phyloP scores from a whole-genome alignment of 2,797 vertebrate genomes.

The Allobates femoralis region DNA sequence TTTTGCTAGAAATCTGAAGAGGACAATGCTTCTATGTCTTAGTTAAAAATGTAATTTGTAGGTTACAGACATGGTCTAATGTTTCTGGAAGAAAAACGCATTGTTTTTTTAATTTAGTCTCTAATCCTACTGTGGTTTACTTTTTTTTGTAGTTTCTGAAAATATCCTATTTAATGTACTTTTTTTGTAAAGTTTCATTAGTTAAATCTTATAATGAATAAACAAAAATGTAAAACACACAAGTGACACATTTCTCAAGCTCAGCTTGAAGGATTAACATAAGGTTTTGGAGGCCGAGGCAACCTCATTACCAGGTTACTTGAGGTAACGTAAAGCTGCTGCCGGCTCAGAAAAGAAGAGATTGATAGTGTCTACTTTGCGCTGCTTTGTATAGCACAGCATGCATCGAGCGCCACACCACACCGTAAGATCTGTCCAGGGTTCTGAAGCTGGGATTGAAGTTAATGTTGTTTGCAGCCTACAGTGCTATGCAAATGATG shows the following conservation, averaged over 20 bases:
- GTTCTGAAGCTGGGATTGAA: constrained; percentile 43
- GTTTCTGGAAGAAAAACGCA: background rate
- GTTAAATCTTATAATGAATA: background rate
- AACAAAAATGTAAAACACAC: background rate
- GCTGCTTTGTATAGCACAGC: constrained; percentile 51
- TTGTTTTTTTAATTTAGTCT: too few relatives aligned
- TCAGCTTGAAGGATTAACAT: background rate
- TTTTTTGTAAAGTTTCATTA: background rate
- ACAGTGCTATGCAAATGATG: constrained; percentile 44
- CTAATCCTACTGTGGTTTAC: too few relatives aligned
- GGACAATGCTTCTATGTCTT: too few relatives aligned
- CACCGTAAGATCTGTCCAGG: constrained; percentile 26
- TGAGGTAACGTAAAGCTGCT: constrained; percentile 20
- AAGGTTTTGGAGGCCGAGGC: background rate
- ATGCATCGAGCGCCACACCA: constrained; percentile 13
- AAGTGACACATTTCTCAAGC: background rate
- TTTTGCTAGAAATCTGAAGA: too few relatives aligned
- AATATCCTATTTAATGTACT: background rate
- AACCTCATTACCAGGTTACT: constrained; percentile 21
- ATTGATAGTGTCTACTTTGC: constrained; percentile 8
- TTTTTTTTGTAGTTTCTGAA: background rate
- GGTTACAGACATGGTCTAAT: too few relatives aligned
- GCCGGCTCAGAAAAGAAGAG: constrained; percentile 10
- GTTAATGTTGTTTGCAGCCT: constrained; percentile 45
- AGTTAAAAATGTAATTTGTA: too few relatives aligned